These are phyloP conservation scores for Hymenochirus boettgeri DNA, from an alignment of 2,113 vertebrate species.

Conservation along the genomic window DNA sequence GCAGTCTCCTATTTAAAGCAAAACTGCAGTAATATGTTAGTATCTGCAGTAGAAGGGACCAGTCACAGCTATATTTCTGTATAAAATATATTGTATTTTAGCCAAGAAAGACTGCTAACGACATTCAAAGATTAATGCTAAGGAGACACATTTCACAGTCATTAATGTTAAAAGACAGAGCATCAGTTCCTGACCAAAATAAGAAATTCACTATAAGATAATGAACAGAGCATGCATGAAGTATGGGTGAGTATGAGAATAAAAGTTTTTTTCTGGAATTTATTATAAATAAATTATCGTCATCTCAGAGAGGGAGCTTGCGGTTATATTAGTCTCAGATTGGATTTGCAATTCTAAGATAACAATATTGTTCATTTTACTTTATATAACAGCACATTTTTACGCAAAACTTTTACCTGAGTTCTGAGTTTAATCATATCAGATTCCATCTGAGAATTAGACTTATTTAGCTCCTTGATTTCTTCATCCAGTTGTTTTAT, in stretches of 20 bases:
- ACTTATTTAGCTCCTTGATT: conserved; percentile 96
- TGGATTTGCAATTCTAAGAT: neutral
- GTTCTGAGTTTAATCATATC: conserved; percentile 99
- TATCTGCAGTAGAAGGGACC: too few species aligned
- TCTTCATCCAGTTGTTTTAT: conserved; percentile 98
- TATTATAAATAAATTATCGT: conserved; percentile 28
- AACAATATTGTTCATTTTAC: neutral
- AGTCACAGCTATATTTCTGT: too few species aligned
- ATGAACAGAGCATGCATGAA: conserved; percentile 40
- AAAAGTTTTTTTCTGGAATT: conserved; percentile 30
- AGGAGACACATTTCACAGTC: neutral
- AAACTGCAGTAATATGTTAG: too few species aligned
- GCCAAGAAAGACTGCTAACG: too few species aligned
- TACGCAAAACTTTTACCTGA: conserved; percentile 80
- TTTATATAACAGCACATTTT: conserved; percentile 27
- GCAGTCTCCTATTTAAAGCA: too few species aligned
- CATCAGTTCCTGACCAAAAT: neutral
- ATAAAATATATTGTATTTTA: too few species aligned
- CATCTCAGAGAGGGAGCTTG: conserved; percentile 23
- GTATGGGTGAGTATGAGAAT: conserved; percentile 43
- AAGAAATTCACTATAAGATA: conserved; percentile 14
- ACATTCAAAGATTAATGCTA: too few species aligned
- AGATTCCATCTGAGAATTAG: conserved; percentile 96
- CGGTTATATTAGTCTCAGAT: neutral
- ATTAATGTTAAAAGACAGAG: neutral